phyloP scores from a whole-genome alignment of 2,888 invertebrate species.

The Calephelis perditalis region DNA sequence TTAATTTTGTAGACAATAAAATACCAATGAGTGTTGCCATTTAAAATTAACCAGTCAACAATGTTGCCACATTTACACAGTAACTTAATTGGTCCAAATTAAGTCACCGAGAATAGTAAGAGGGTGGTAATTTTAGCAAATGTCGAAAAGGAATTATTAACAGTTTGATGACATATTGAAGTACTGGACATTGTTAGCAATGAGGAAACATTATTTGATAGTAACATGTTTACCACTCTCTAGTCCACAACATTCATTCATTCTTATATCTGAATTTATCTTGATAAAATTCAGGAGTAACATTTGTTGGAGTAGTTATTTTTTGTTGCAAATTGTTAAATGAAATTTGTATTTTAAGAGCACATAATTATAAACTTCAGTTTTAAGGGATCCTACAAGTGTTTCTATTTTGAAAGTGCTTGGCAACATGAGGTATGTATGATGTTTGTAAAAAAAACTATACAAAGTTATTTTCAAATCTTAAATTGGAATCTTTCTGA shows the following conservation, averaged over 20 bases:
- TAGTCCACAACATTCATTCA: constrained; percentile 35
- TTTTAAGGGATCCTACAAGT: too few relatives aligned
- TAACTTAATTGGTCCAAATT: constrained; percentile 21
- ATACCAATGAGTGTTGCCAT: background rate
- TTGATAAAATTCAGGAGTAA: constrained; percentile 9
- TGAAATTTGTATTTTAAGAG: too few relatives aligned
- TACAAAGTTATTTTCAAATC: too few relatives aligned
- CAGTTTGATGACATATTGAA: constrained; percentile 13
- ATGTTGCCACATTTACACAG: constrained; percentile 26
- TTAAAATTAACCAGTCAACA: constrained; percentile 13
- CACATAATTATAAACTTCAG: too few relatives aligned
- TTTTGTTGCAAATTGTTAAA: too few relatives aligned
- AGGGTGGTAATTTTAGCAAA: constrained; percentile 29
- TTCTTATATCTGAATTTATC: constrained; percentile 25
- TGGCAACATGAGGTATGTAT: too few relatives aligned
- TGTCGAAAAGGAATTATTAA: constrained; percentile 16
- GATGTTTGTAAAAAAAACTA: too few relatives aligned
- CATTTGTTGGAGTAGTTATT: too few relatives aligned
- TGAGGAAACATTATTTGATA: constrained; percentile 18
- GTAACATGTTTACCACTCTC: constrained; percentile 33
- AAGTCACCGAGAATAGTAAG: constrained; percentile 21
- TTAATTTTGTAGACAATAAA: constrained; percentile 2
- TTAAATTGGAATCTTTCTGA: too few relatives aligned
- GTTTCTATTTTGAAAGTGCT: too few relatives aligned
- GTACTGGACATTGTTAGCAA: constrained; percentile 14